phyloP scores from a whole-genome alignment of 2,113 vertebrate species.

The Clarias macrocephalus region DNA sequence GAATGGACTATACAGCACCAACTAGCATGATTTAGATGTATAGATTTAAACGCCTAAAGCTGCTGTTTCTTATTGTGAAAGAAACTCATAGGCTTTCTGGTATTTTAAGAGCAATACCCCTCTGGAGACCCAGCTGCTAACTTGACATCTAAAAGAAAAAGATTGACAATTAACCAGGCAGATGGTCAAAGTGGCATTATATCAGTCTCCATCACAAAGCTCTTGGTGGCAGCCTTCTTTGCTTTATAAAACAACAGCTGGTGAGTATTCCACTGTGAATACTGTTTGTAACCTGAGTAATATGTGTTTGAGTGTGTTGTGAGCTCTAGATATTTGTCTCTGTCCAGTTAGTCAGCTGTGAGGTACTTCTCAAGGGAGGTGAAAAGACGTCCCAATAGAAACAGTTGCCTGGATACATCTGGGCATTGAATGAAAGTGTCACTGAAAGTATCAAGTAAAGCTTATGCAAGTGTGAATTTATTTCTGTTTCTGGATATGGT shows the following conservation, averaged over 20 bases:
- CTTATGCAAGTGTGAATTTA: constrained; percentile 61
- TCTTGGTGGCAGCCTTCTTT: constrained; percentile 43
- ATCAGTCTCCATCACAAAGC: constrained; percentile 10
- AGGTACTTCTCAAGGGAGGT: constrained; percentile 25
- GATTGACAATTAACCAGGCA: constrained; percentile 27
- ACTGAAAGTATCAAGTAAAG: constrained; percentile 53
- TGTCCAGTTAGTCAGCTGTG: not conserved
- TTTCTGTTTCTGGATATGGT: constrained; percentile 60
- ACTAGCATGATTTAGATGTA: not conserved
- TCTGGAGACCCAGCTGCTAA: constrained; percentile 24
- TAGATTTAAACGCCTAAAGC: not conserved
- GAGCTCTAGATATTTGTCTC: constrained; percentile 19
- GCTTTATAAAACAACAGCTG: constrained; percentile 50
- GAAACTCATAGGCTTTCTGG: not conserved
- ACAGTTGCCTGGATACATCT: constrained; percentile 52
- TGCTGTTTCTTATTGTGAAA: not conserved
- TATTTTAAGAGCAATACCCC: constrained; percentile 15
- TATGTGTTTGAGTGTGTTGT: constrained; percentile 30
- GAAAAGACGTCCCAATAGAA: constrained; percentile 33
- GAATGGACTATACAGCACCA: too few relatives aligned
- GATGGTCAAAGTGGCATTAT: constrained; percentile 20
- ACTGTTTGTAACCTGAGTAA: constrained; percentile 27
- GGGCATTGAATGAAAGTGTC: constrained; percentile 49
- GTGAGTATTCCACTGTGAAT: constrained; percentile 32
- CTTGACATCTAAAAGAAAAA: constrained; percentile 28